Percentiles rank a stretch among this genome's conserved stretches.
Conservation (phyloP, 2,888 invertebrate genomes). For the Neoitamus cyanurus region DNA sequence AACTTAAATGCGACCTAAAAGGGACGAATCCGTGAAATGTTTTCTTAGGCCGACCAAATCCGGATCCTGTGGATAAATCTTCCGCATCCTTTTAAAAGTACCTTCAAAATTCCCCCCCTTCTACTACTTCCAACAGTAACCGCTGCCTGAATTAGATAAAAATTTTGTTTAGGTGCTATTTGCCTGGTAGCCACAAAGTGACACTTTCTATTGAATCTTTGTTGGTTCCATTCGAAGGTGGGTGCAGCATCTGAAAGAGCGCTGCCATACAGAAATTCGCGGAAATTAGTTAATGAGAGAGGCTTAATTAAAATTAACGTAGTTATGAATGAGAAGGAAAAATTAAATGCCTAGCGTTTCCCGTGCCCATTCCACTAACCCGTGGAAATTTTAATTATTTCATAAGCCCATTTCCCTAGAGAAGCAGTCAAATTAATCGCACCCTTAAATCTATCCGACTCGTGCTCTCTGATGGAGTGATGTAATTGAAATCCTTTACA, state of each 20-base stretch:
- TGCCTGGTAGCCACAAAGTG: not conserved
- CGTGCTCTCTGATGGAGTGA: not conserved
- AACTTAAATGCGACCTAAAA: not conserved
- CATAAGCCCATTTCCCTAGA: not conserved
- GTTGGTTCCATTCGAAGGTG: not conserved
- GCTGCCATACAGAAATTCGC: not conserved
- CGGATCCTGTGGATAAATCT: not conserved
- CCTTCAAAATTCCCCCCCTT: not conserved
- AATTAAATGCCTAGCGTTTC: not conserved
- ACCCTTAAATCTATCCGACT: not conserved
- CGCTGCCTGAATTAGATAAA: not conserved
- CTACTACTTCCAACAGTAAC: not conserved
- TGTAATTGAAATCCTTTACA: slow-evolving; percentile 8
- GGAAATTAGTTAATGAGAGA: not conserved
- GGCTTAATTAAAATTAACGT: slow-evolving; percentile 15
- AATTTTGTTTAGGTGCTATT: slow-evolving; percentile 23
- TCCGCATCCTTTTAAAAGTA: not conserved
- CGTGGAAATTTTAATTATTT: slow-evolving; percentile 29
- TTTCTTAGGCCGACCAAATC: slow-evolving; percentile 17
- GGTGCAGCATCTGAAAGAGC: not conserved
- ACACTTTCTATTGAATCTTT: slow-evolving; percentile 11
- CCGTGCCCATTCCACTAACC: not conserved
- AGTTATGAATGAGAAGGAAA: not conserved
- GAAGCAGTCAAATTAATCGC: not conserved
- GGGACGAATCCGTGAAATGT: not conserved